Percentiles rank a stretch among this genome's conserved stretches.
Conservation (phyloP, 2,113 vertebrate genomes). For the Tretioscincus oriximinensis region DNA sequence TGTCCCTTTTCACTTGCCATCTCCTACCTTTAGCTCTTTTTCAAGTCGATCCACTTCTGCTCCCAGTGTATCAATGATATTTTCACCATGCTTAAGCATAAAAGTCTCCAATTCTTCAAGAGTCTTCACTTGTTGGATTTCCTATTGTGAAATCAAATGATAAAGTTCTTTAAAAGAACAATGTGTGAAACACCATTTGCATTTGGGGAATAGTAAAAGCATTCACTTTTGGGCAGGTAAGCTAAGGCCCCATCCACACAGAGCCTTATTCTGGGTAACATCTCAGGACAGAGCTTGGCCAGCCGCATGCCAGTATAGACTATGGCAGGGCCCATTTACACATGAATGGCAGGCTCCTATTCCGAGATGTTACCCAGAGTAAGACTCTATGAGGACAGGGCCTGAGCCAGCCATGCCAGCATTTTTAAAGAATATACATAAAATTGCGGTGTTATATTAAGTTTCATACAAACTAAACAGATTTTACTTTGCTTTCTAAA, state of each 20-base stretch:
- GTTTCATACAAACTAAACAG: background rate
- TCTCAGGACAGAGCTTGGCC: no score
- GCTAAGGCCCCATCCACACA: background rate
- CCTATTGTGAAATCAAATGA: conserved; percentile 73
- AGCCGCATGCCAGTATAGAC: no score
- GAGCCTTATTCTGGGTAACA: no score
- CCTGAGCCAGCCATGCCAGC: no score
- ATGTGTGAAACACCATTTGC: background rate
- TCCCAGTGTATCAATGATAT: conserved; percentile 94
- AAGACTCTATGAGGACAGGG: no score
- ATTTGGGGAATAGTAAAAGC: conserved; percentile 5
- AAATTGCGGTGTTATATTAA: background rate
- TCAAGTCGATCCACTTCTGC: conserved; percentile 97
- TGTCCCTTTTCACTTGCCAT: background rate
- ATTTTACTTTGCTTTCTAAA: background rate
- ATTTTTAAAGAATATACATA: background rate
- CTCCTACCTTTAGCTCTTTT: conserved; percentile 92
- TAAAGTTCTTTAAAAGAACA: conserved; percentile 3
- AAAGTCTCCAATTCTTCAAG: conserved; percentile 94
- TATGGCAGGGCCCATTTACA: background rate
- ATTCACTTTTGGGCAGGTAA: background rate
- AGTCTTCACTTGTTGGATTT: conserved; percentile 95
- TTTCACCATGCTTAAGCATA: conserved; percentile 98
- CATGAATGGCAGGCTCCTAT: background rate
- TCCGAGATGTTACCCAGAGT: no score